A percentile compares a stretch with the other conserved stretches of the same genome.
These are phyloP conservation scores for Ctenopoma kingsleyae DNA, from an alignment of 2,797 vertebrate genomes.

Conservation along the genomic window DNA sequence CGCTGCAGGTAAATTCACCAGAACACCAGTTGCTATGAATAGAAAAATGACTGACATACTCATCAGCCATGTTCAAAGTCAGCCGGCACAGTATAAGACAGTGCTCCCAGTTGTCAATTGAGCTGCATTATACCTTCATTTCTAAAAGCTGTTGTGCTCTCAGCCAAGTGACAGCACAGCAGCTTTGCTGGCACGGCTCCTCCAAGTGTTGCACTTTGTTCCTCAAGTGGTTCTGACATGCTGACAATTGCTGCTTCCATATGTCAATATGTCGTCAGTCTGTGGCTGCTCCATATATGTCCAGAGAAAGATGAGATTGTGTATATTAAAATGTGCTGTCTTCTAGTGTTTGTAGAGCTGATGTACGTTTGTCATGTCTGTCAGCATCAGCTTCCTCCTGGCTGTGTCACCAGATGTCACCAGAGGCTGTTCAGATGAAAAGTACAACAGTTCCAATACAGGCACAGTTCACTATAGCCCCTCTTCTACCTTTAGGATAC, in stretches of 20 bases:
- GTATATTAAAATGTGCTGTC: neutral
- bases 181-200: constrained; percentile 33
- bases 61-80: neutral
- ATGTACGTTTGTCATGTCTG: neutral
- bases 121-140: constrained; percentile 14
- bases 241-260: constrained; percentile 39
- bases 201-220: constrained; percentile 47
- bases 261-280: constrained; percentile 55
- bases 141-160: constrained; percentile 40
- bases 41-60: neutral
- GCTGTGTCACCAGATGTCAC: neutral
- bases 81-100: neutral
- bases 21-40: neutral
- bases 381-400: neutral
- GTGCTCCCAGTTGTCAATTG: constrained; percentile 14
- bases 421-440: neutral
- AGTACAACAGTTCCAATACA: neutral
- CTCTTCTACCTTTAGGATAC: no score
- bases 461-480: no score
- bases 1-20: constrained; percentile 90
- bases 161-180: constrained; percentile 31
- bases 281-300: neutral
- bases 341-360: neutral
- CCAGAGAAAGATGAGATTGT: neutral
- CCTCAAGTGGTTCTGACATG: constrained; percentile 58